These are phyloP conservation scores for Antedon bifida DNA, from an alignment of 35 echinoderm and acorn worm genomes.

Conservation along the genomic window DNA sequence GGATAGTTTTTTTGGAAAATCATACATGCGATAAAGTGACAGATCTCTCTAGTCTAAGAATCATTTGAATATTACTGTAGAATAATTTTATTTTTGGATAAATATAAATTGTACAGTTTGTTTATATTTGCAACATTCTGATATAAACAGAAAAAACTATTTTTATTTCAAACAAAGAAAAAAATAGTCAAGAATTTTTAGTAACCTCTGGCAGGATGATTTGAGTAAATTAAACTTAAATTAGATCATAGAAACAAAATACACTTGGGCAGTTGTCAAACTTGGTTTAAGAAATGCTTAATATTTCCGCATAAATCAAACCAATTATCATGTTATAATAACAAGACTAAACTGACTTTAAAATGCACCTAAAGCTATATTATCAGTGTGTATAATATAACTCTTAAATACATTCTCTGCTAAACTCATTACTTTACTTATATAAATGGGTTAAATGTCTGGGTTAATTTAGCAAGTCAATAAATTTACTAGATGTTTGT, in stretches of 20 bases:
- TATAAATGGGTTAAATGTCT: neutral
- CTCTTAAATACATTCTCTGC: neutral
- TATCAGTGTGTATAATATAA: neutral
- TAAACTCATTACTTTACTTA: neutral
- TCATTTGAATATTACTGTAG: too few species aligned
- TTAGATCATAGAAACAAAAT: neutral
- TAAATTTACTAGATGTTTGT: neutral
- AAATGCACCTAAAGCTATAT: neutral
- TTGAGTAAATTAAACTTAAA: neutral
- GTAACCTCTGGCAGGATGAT: too few species aligned
- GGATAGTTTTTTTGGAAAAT: too few species aligned
- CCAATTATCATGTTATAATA: neutral
- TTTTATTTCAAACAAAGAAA: too few species aligned
- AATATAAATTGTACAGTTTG: too few species aligned
- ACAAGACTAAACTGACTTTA: neutral
- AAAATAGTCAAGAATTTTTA: too few species aligned
- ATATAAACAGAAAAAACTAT: neutral
- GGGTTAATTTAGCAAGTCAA: neutral
- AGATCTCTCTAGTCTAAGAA: too few species aligned
- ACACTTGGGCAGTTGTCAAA: neutral
- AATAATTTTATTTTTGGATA: too few species aligned
- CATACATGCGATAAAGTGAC: too few species aligned
- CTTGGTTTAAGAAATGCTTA: neutral
- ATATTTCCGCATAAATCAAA: neutral
- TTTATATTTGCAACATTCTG: neutral